Percentiles rank a stretch among this genome's conserved stretches.
Conservation (phyloP, 2,113 vertebrate genomes). For the Azemiops feae region DNA sequence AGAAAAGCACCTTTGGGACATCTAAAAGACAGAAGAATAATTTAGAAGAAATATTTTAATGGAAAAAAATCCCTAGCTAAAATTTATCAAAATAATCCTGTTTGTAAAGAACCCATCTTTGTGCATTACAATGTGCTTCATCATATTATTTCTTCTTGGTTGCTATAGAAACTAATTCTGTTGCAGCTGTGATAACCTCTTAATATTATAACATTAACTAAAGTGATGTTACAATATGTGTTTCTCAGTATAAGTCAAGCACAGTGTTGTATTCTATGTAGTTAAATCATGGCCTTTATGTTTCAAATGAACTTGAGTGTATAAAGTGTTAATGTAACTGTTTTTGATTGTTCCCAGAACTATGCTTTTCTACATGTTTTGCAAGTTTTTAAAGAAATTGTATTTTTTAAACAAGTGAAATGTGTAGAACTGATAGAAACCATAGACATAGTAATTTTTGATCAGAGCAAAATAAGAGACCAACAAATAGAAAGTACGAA, state of each 20-base stretch:
- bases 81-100: constrained; percentile 67
- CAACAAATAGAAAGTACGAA: neutral
- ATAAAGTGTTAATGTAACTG: constrained; percentile 65
- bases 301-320: constrained; percentile 63
- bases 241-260: constrained; percentile 63
- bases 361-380: constrained; percentile 52
- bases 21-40: constrained; percentile 49
- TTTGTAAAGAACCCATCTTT: constrained; percentile 73
- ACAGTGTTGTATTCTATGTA: constrained; percentile 60
- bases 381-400: constrained; percentile 63
- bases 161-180: constrained; percentile 84
- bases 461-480: neutral
- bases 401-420: constrained; percentile 31
- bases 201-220: constrained; percentile 73
- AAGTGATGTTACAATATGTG: constrained; percentile 55
- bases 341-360: constrained; percentile 33
- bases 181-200: constrained; percentile 81
- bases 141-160: constrained; percentile 76
- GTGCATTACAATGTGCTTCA: constrained; percentile 74
- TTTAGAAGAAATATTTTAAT: constrained; percentile 60
- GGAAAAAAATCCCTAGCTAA: constrained; percentile 50
- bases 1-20: neutral
- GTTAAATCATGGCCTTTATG: constrained; percentile 68
- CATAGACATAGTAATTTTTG: neutral
- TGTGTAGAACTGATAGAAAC: neutral